Conservation (phyloP, 2,797 vertebrate genomes). For the Ctenopoma kingsleyae region DNA sequence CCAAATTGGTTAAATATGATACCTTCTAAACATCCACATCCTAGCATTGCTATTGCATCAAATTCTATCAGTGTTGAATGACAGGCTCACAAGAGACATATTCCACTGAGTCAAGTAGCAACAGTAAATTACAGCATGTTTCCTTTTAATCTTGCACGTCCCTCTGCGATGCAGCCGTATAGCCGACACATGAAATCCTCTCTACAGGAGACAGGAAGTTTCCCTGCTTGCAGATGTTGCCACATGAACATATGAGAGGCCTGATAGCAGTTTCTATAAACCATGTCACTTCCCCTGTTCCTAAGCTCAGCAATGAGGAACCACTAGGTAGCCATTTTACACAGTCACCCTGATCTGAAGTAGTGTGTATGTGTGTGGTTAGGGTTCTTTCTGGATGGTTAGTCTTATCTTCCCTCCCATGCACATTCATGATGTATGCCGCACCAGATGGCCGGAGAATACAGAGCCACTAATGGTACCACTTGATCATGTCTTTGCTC, state of each 20-base stretch:
- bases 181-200: slow-evolving; percentile 31
- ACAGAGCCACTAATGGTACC: slow-evolving; percentile 62
- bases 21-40: neutral
- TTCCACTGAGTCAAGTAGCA: neutral
- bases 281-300: slow-evolving; percentile 70
- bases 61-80: neutral
- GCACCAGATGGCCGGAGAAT: slow-evolving; percentile 71
- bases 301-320: slow-evolving; percentile 47
- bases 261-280: slow-evolving; percentile 70
- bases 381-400: slow-evolving; percentile 70
- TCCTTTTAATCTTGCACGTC: slow-evolving; percentile 42
- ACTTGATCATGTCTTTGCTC: slow-evolving; percentile 72
- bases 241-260: slow-evolving; percentile 62
- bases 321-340: slow-evolving; percentile 49
- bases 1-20: neutral
- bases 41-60: neutral
- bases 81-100: neutral
- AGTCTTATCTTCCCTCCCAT: slow-evolving; percentile 67
- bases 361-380: slow-evolving; percentile 23
- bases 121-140: slow-evolving; percentile 21
- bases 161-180: slow-evolving; percentile 27
- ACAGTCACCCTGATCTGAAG: slow-evolving; percentile 32
- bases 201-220: slow-evolving; percentile 66
- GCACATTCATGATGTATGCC: slow-evolving; percentile 63
- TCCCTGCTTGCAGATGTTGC: slow-evolving; percentile 53